Base-by-base conservation (phyloP, 2,113 vertebrate genomes). In the Elgaria multicarinata region DNA sequence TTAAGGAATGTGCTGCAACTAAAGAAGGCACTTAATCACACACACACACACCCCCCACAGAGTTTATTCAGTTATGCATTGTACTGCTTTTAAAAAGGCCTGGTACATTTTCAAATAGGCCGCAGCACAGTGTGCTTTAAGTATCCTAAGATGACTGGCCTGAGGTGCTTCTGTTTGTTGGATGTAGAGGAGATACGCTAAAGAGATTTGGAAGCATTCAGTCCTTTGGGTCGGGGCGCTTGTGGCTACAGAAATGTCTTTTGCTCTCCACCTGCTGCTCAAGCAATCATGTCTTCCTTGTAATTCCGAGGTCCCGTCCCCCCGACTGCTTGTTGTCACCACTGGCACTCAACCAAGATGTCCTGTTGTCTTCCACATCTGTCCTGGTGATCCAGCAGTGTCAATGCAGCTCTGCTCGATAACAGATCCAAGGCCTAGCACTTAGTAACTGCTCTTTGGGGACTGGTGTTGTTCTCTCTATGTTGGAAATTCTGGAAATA, bases 201-300 rank as follows among this genome's bases (percentile, higher is more conserved):
- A 93, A 87, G 16, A 89, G 87, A 50, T 89, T 85, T 83, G 91
- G 88, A 87, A 88, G 79, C 9, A 39, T 89, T 90, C 26, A 0
- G 13, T 46, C 50, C 69, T 42, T 76, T 87, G 91, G 74, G 4
- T 50, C 71, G 81, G 55, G 69, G 58, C 28, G 76, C 67, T 81
- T 67, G 74, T 78, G 75, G 72, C 86, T 85, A 88, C 64, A 72
- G 55, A 89, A 46, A 10, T 13, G 24, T 71, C 53, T 42, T 91
- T 92, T 90, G 18, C 44, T 87, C 44, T 72, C 71, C 50, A 14
- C 77, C 71, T 76, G 53, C 67, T 87, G 62, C 58, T 87, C 81
- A 76, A 3, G 39, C 42, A 55, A 83, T 62, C 80, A 83, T 31
- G 64, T 10, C 50, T 55, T 80, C 88, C 81, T 80, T 86, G n/a